These are phyloP conservation scores for Melanerpes aurifrons DNA, from an alignment of 2,113 vertebrate species.

Conservation along the genomic window DNA sequence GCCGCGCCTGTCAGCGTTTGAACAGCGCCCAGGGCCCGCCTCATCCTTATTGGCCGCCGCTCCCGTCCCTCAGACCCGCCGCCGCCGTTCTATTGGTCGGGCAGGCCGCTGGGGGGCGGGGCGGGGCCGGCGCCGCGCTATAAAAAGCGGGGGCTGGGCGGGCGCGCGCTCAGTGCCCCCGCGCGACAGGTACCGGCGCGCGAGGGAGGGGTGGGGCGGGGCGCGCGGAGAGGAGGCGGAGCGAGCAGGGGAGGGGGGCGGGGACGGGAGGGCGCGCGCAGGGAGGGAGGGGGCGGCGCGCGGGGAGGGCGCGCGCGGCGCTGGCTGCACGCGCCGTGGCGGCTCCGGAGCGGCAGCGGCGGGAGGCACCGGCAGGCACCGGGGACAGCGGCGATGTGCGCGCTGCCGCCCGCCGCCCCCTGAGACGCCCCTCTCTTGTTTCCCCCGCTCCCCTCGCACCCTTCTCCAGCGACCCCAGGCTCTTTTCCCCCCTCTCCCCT, in stretches of 20 bases:
- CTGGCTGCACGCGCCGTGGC: too few species aligned
- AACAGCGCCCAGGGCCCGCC: conserved; percentile 89
- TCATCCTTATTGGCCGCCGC: conserved; percentile 83
- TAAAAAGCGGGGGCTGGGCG: conserved; percentile 79
- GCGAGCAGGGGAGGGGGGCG: background rate
- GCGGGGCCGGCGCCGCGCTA: conserved; percentile 60
- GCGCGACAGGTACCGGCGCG: conserved; percentile 48
- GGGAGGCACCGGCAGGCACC: too few species aligned
- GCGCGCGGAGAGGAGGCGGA: conserved; percentile 10
- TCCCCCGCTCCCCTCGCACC: too few species aligned
- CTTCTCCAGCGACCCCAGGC: too few species aligned
- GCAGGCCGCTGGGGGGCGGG: background rate
- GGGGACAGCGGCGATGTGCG: too few species aligned
- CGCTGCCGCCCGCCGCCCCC: too few species aligned
- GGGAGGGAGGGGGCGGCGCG: background rate
- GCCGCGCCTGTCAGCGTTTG: conserved; percentile 73
- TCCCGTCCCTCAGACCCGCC: conserved; percentile 74
- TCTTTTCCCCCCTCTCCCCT: too few species aligned
- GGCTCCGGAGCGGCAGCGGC: too few species aligned
- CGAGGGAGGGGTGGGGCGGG: conserved; percentile 33
- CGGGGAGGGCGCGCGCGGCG: conserved; percentile 44
- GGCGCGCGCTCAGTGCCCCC: conserved; percentile 80
- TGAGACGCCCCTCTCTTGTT: too few species aligned
- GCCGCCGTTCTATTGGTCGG: conserved; percentile 64
- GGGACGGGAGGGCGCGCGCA: background rate